These are phyloP conservation scores for Channa striata DNA, from an alignment of 2,797 vertebrate species.

Conservation along the genomic window DNA sequence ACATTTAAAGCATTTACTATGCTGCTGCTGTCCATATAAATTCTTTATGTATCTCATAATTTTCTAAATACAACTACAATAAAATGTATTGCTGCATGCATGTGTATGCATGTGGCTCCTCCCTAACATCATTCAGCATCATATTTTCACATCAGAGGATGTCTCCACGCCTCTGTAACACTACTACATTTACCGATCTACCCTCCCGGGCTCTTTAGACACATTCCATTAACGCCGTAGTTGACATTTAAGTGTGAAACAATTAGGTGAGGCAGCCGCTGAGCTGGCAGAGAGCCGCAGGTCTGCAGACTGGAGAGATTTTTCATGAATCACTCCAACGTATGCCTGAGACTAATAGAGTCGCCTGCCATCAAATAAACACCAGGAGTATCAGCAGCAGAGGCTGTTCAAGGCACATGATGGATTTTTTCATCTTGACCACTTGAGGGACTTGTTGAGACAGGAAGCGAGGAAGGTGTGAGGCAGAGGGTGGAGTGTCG, in stretches of 20 bases:
- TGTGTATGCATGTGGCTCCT: too few relatives aligned
- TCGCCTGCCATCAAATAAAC: conserved; percentile 26
- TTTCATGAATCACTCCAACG: conserved; percentile 25
- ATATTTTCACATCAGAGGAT: too few relatives aligned
- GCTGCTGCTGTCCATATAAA: too few relatives aligned
- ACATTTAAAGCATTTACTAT: too few relatives aligned
- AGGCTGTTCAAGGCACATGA: conserved; percentile 16
- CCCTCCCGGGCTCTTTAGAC: conserved; percentile 22
- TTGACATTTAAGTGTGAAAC: conserved; percentile 45
- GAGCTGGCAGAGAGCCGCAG: conserved; percentile 11
- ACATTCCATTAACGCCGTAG: conserved; percentile 19
- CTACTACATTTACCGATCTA: conserved; percentile 12
- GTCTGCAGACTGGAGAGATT: not conserved
- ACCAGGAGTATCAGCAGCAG: not conserved
- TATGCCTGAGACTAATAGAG: conserved; percentile 34
- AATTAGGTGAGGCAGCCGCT: conserved; percentile 25
- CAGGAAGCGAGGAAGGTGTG: conserved; percentile 13
- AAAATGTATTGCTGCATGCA: too few relatives aligned
- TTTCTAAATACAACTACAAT: too few relatives aligned
- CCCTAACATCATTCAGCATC: not conserved
- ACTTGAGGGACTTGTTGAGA: conserved; percentile 29
- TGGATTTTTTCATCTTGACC: conserved; percentile 52
- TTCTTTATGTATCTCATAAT: too few relatives aligned
- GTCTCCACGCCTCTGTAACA: not conserved
- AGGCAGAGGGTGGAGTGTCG: conserved; percentile 5